Conservation (phyloP, 2,113 vertebrate genomes). For the Hylia prasina region DNA sequence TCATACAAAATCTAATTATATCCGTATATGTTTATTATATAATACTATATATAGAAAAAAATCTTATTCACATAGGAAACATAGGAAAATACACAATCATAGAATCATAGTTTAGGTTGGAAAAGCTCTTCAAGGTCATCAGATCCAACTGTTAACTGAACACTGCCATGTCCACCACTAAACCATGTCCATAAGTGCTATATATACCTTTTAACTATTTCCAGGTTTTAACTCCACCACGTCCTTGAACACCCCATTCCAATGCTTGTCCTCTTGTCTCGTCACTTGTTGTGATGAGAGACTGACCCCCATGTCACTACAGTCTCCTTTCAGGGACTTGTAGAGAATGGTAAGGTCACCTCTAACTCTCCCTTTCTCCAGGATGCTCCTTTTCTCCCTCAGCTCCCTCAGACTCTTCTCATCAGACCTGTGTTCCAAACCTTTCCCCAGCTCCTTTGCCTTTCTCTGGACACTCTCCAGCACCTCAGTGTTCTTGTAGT, state of each 20-base stretch:
- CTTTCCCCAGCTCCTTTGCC: background rate
- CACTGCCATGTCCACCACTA: background rate
- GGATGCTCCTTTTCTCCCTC: too few species aligned
- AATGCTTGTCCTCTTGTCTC: background rate
- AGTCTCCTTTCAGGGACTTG: background rate
- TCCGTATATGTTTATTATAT: background rate
- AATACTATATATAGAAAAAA: background rate
- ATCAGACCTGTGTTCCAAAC: background rate
- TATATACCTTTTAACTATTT: background rate
- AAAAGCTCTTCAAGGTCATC: background rate
- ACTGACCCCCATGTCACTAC: background rate
- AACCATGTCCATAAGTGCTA: accelerated
- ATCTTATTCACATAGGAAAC: background rate
- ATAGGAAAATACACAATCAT: background rate
- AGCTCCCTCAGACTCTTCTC: background rate
- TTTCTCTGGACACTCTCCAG: background rate
- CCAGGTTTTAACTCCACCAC: accelerated
- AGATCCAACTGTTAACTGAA: background rate
- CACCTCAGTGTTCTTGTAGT: background rate
- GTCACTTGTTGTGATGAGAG: background rate
- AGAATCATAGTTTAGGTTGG: background rate
- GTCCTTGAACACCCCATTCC: background rate
- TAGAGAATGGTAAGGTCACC: background rate
- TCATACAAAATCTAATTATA: background rate
- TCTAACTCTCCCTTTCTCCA: background rate